A percentile compares a stretch with the other conserved stretches of the same genome.
Conservation (phyloP, 1,140 invertebrate species). For the Aphelinus atriplicis region DNA sequence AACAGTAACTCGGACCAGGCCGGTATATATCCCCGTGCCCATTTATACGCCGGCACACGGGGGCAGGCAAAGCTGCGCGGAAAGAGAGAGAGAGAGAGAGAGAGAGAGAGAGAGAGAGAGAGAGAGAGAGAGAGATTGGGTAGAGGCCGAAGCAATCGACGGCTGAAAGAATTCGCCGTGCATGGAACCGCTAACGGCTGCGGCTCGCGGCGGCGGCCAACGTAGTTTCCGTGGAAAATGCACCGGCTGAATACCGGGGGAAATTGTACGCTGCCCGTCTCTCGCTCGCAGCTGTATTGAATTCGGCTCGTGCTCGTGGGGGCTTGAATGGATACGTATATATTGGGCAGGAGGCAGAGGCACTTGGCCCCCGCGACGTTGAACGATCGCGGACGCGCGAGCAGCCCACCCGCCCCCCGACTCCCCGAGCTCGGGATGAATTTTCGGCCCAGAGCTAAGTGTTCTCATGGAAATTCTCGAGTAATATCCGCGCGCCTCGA, state of each 20-base stretch:
- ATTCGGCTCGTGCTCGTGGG: constrained; percentile 41
- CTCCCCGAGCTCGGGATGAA: neutral
- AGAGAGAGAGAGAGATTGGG: neutral
- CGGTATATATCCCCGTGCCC: too few relatives aligned
- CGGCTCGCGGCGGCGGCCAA: constrained; percentile 43
- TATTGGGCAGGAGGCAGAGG: constrained; percentile 38
- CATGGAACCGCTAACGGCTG: constrained; percentile 43
- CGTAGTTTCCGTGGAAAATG: constrained; percentile 54
- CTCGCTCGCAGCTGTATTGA: too few relatives aligned
- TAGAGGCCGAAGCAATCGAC: constrained; percentile 38
- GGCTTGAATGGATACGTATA: constrained; percentile 50
- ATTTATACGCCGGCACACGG: too few relatives aligned
- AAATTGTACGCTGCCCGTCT: too few relatives aligned
- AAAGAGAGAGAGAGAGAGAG: too few relatives aligned
- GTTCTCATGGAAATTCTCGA: constrained; percentile 61
- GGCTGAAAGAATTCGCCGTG: constrained; percentile 40
- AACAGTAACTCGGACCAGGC: neutral
- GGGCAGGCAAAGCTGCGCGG: too few relatives aligned
- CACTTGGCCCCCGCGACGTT: constrained; percentile 45
- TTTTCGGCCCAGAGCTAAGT: constrained; percentile 44
- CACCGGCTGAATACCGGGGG: constrained; percentile 50
- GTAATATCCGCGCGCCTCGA: constrained; percentile 52
- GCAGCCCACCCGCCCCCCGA: neutral
- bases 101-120: too few relatives aligned
- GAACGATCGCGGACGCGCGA: constrained; percentile 49